Conservation (phyloP, 2,797 vertebrate species). For the Myotis findleyi region DNA sequence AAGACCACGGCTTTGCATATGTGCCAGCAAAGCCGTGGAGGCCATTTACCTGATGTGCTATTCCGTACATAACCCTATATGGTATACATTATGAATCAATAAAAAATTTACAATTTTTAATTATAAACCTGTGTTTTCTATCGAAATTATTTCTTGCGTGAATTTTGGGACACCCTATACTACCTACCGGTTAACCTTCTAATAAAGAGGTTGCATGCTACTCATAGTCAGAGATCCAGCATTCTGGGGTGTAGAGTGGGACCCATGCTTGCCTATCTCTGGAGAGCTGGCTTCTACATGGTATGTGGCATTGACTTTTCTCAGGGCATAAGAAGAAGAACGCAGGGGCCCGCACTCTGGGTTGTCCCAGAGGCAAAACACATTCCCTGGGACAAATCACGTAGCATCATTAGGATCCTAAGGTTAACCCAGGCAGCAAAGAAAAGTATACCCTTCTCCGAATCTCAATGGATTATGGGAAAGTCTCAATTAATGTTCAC, state of each 20-base stretch:
- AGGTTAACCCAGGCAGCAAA: constrained; percentile 3
- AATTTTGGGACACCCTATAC: too few relatives aligned
- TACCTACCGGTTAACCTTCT: background rate
- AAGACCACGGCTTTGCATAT: too few relatives aligned
- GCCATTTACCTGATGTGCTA: too few relatives aligned
- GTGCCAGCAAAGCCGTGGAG: too few relatives aligned
- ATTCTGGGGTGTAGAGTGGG: background rate
- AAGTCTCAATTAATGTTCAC: constrained; percentile 53
- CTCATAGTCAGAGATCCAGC: background rate
- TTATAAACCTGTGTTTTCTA: too few relatives aligned
- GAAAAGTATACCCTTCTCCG: background rate
- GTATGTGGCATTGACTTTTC: background rate
- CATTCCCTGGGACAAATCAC: background rate
- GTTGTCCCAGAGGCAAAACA: constrained; percentile 9
- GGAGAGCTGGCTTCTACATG: background rate
- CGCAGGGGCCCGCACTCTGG: background rate
- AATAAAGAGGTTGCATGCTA: background rate
- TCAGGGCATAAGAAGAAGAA: background rate
- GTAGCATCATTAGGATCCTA: background rate
- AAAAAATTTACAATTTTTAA: too few relatives aligned
- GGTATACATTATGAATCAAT: too few relatives aligned
- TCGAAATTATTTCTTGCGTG: too few relatives aligned
- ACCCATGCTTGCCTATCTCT: background rate
- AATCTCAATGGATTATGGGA: constrained; percentile 24
- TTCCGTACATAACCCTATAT: too few relatives aligned